Evolutionary conservation across 2,797 vertebrate genomes (phyloP).

Genomic region (Schizopygopsis pylzovi): DNA sequence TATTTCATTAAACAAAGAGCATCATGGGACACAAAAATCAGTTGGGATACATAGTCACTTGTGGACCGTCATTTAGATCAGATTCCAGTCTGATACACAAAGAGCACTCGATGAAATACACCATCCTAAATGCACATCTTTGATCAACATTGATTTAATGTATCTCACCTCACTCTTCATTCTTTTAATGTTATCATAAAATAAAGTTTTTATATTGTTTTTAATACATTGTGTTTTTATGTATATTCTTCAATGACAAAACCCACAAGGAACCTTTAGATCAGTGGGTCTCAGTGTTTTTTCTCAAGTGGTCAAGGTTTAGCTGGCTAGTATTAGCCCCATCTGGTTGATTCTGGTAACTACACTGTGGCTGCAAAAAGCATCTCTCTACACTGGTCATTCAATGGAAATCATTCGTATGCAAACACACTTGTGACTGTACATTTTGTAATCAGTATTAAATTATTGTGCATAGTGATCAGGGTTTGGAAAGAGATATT

Average conservation of each 20-base stretch:
- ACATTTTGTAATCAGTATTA: background rate
- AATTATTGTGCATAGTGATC: too few relatives aligned
- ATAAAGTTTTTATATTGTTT: conserved; percentile 38
- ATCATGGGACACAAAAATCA: background rate
- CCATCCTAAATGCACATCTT: background rate
- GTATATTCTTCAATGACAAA: conserved; percentile 3
- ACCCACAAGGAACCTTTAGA: background rate
- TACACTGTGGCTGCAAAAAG: background rate
- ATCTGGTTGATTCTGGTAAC: background rate
- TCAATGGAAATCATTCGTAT: background rate
- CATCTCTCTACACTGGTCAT: background rate
- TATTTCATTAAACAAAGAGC: background rate
- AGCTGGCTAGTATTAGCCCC: background rate
- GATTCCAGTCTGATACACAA: background rate
- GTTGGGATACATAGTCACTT: background rate
- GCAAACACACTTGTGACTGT: background rate
- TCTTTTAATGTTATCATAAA: background rate
- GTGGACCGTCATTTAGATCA: background rate
- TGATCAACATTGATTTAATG: background rate
- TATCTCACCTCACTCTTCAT: background rate
- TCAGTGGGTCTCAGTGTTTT: background rate
- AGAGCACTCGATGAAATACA: background rate
- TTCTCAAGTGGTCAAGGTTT: background rate
- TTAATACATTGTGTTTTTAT: background rate
- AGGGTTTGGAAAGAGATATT: too few relatives aligned